Evolutionary conservation across 2,797 vertebrate species (phyloP).

Genomic region (Sorex maritimensis): DNA sequence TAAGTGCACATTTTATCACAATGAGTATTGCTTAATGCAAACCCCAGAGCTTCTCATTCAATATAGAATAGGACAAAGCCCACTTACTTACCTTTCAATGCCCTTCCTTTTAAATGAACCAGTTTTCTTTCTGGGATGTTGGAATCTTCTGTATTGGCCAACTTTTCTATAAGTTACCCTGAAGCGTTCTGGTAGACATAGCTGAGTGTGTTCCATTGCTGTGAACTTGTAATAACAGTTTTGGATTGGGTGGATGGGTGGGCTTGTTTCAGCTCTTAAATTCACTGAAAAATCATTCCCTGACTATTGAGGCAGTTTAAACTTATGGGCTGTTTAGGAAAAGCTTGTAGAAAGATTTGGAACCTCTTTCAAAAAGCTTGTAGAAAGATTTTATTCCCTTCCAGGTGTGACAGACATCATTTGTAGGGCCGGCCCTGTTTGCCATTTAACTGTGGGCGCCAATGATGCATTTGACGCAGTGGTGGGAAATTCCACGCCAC

Average conservation of each 20-base stretch:
- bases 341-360: constrained; percentile 11
- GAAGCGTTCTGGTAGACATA: background rate
- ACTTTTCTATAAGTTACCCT: background rate
- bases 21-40: constrained; percentile 3
- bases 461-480: constrained; percentile 75
- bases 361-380: background rate
- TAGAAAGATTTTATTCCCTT: constrained; percentile 54
- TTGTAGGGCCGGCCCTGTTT: background rate
- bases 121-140: constrained; percentile 65
- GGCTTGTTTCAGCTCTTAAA: background rate
- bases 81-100: constrained; percentile 80
- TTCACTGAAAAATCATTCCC: background rate
- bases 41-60: background rate
- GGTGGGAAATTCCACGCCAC: constrained; percentile 80
- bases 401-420: constrained; percentile 2
- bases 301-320: background rate
- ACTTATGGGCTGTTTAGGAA: background rate
- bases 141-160: background rate
- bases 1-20: constrained; percentile 10
- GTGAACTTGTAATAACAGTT: background rate
- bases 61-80: background rate
- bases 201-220: constrained; percentile 55
- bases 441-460: background rate
- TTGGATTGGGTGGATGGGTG: background rate
- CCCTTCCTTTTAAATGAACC: constrained; percentile 75